Percentiles rank a stretch among this genome's conserved stretches.
These are phyloP conservation scores for Andricus quercusramuli DNA, from an alignment of 2,888 invertebrate species.

Conservation along the genomic window DNA sequence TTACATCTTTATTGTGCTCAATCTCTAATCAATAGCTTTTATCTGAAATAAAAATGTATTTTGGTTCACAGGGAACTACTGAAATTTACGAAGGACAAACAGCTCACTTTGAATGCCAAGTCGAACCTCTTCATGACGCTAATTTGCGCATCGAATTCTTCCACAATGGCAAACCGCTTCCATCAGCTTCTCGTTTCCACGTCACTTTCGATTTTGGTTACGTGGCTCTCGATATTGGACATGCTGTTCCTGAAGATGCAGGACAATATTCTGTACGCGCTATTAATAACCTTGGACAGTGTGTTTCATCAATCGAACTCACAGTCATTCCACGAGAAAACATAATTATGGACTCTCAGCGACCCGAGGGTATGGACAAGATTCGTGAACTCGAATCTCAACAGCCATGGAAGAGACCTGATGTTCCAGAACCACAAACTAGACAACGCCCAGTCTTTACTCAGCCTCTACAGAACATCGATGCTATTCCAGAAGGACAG, in stretches of 20 bases:
- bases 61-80: slow-evolving; percentile 85
- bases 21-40: neutral
- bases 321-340: slow-evolving; percentile 90
- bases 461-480: slow-evolving; percentile 94
- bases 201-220: slow-evolving; percentile 99
- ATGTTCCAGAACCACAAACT: slow-evolving; percentile 89
- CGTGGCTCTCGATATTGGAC: slow-evolving; percentile 95
- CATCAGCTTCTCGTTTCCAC: slow-evolving; percentile 94
- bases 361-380: slow-evolving; percentile 96
- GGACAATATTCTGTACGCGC: slow-evolving; percentile 97
- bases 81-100: slow-evolving; percentile 95
- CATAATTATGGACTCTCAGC: slow-evolving; percentile 93
- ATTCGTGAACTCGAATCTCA: slow-evolving; percentile 92
- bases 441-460: slow-evolving; percentile 96
- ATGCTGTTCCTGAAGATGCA: slow-evolving; percentile 96
- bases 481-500: slow-evolving; percentile 91
- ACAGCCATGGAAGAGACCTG: slow-evolving; percentile 88
- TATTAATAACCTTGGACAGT: slow-evolving; percentile 94
- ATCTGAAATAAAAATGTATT: neutral
- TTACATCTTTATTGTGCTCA: neutral
- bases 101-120: slow-evolving; percentile 97
- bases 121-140: slow-evolving; percentile 94
- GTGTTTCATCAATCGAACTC: slow-evolving; percentile 89
- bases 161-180: slow-evolving; percentile 94
- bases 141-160: slow-evolving; percentile 94